Evolutionary conservation across 2,113 vertebrate genomes (phyloP), one percentile per base, ranked within the genome.

Genomic region (Fulica atra): DNA sequence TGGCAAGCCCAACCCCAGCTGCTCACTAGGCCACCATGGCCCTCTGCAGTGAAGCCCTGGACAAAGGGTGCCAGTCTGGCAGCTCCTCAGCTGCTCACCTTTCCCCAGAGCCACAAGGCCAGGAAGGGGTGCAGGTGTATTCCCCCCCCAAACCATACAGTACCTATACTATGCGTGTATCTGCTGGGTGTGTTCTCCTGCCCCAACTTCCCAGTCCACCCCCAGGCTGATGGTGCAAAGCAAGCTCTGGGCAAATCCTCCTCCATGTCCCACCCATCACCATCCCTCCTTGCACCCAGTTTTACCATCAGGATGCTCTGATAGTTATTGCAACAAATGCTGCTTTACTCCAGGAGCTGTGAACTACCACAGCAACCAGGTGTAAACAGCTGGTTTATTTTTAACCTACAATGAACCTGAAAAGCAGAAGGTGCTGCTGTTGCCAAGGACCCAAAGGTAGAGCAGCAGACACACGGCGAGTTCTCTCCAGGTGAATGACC

Each of bases 201-300:
- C 10, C 10, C 31, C 35, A 24, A 28, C 48, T n/a, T 81, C 18
- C 28, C 2, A 0, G 40, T 66, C n/a, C 36, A 35, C 8, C 8
- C 74, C 0, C 3, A 28, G 5, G 24, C 28, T 7, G 33, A n/a
- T n/a, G 60, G 60, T 17, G 38, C 16, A 79, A 36, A 64, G 53
- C 16, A 64, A 42, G 21, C 38, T 38, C 31, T 26, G 38, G 59
- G 29, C 24, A 72, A 74, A 48, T 28, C 29, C 44, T 82, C 42
- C 42, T 33, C 10, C 1, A 0, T 6, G 19, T 6, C 44, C 0
- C 9, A 50, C 48, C 40, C 21, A 4, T 18, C 60, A 25, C 28
- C 4, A 1, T 17, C 21, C 16, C 31, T 57, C 21, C 25, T 2
- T 0, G 17, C 56, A 36, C 15, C 18, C 29, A 7, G 33, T 46